These are phyloP conservation scores for Entomobrya multifasciata DNA, from an alignment of 2,888 invertebrate genomes.

Conservation along the genomic window DNA sequence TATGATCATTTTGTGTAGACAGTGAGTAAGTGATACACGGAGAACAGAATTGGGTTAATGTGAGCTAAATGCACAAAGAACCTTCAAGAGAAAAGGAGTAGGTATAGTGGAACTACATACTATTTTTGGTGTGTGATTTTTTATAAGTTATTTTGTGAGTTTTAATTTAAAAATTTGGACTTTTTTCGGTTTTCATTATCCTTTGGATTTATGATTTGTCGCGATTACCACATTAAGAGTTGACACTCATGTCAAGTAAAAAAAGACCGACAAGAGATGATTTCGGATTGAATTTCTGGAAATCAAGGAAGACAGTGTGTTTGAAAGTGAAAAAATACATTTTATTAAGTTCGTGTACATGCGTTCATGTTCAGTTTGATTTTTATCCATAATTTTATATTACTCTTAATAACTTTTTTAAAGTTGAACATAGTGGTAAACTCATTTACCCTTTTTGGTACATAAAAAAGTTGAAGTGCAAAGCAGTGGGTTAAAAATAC, in stretches of 20 bases:
- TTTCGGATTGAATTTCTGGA: background rate
- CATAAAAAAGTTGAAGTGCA: conserved; percentile 3
- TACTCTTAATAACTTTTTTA: conserved; percentile 29
- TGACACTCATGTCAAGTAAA: background rate
- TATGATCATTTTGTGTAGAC: too few species aligned
- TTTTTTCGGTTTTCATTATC: background rate
- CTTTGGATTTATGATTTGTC: background rate
- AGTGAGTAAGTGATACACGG: too few species aligned
- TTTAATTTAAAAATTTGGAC: background rate
- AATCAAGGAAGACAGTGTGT: background rate
- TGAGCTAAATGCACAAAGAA: background rate
- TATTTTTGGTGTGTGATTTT: too few species aligned
- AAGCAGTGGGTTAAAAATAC: too few species aligned
- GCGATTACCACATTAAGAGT: background rate
- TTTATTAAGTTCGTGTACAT: background rate
- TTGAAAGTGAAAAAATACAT: too few species aligned
- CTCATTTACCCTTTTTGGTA: conserved; percentile 12
- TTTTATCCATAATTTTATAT: conserved; percentile 17
- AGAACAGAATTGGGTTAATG: conserved; percentile 10
- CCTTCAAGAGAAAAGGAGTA: too few species aligned
- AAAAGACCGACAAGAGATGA: too few species aligned
- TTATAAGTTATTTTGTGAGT: conserved; percentile 10
- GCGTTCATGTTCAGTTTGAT: conserved; percentile 43
- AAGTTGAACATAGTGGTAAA: conserved; percentile 30
- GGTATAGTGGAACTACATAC: too few species aligned